These are phyloP conservation scores for Caenorhabditis sp. DNA, from an alignment of 2,888 invertebrate genomes.

Conservation along the genomic window DNA sequence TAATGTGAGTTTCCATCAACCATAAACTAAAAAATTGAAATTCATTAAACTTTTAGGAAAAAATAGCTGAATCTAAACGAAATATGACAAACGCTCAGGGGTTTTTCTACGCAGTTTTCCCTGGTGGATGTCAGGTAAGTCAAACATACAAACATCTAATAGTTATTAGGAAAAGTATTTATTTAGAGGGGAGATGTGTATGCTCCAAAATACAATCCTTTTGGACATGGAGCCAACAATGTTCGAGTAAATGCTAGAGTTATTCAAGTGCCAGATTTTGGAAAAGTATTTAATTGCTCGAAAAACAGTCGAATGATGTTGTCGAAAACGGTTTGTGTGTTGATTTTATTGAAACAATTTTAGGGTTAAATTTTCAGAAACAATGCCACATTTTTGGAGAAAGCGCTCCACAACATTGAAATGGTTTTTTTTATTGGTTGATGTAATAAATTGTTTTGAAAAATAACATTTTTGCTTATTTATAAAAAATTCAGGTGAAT, in stretches of 20 bases:
- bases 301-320: not conserved
- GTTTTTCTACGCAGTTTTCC: not conserved
- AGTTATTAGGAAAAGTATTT: no score
- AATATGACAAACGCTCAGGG: not conserved
- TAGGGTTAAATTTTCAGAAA: no score
- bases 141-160: no score
- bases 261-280: not conserved
- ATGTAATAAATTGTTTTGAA: no score
- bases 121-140: not conserved
- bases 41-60: not conserved
- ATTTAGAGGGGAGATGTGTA: not conserved
- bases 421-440: no score
- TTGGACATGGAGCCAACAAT: not conserved
- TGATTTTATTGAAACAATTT: no score
- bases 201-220: not conserved
- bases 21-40: not conserved
- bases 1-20: not conserved
- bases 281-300: not conserved
- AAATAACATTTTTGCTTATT: no score
- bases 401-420: no score
- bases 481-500: no score
- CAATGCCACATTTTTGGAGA: no score
- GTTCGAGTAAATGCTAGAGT: not conserved
- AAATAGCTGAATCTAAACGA: not conserved
- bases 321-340: no score